Percentiles rank a stretch among this genome's conserved stretches.
Conservation (phyloP, 2,113 vertebrate genomes). For the Hydrochoerus hydrochaeris region DNA sequence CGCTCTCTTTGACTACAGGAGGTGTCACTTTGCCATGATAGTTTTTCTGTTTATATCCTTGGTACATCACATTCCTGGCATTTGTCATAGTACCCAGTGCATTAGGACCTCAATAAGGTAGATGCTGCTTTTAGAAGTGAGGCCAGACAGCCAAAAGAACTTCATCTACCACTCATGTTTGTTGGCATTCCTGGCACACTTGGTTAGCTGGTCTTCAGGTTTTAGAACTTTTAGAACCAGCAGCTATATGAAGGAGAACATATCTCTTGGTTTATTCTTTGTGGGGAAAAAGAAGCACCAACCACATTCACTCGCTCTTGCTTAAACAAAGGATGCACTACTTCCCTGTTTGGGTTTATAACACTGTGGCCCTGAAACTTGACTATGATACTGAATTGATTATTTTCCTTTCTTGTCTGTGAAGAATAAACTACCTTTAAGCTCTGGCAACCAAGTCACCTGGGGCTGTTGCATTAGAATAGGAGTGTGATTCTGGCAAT, state of each 20-base stretch:
- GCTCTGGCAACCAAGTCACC: background rate
- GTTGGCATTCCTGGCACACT: background rate
- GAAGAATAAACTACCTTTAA: background rate
- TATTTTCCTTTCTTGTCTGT: background rate
- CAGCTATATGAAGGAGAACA: background rate
- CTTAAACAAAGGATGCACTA: background rate
- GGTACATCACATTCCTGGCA: too few relatives aligned
- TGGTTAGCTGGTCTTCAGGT: background rate
- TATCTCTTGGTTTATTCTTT: background rate
- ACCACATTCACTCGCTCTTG: background rate
- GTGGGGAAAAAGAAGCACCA: background rate
- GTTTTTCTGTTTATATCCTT: background rate
- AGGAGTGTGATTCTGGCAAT: background rate
- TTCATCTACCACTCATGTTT: background rate
- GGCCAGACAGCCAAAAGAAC: background rate
- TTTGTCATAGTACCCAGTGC: background rate
- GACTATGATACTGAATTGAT: background rate
- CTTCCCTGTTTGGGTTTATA: conserved; percentile 12
- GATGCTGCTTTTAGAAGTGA: background rate
- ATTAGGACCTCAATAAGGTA: background rate
- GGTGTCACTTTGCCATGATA: background rate
- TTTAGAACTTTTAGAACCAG: background rate
- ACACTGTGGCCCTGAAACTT: background rate
- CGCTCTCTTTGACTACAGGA: background rate
- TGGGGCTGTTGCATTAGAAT: background rate